Base-by-base conservation (phyloP, 2,888 invertebrate species). In the Loripinus fragilis region DNA sequence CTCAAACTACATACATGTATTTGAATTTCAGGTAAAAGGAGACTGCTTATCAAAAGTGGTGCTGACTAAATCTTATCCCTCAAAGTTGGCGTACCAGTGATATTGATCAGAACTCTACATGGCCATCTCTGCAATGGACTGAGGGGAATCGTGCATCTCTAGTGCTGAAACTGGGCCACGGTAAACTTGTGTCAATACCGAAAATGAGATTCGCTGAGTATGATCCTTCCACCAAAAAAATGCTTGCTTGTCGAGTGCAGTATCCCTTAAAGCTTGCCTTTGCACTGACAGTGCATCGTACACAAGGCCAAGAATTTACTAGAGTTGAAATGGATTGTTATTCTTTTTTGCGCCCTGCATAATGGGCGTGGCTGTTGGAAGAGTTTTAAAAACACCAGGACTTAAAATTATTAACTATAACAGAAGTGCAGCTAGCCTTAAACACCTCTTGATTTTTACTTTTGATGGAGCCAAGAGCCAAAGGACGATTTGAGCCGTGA, bases 321-420 rank as follows among this genome's bases (percentile, higher is more conserved):
- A 64, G 30, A 65, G 28, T 72, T 25, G 65, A 72, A 55, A 30
- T 72, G 7, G 72, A 72, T 20, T 72, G 65, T 30, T 65, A 65
- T 38, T 72, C 65, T 20, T 72, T 41, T 64, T 72, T 30, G 72
- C 72, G n/a, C 72, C 65, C 3, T 41, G 64, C 12, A 64, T 65
- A 25, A 42, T 72, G 64, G 72, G 45, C 20, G 72, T 72, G 8
- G 72, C 65, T 17, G 48, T 65, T 42, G 72, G 72, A n/a, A 28
- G 72, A 45, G 41, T 35, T 38, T 30, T 65, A 23, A 38, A 35
- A 10, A 30, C 7, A 65, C 8, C 15, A 17, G 68, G 68, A 12
- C 45, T 68, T 7, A 41, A 20, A 45, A 45, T 68, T 45, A 8
- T 68, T 25, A 68, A 68, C 45, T 68, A 25, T n/a, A 68, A 68